Evolutionary conservation across 2,797 vertebrate genomes (phyloP).

Genomic region (Pangasius larnaudii): DNA sequence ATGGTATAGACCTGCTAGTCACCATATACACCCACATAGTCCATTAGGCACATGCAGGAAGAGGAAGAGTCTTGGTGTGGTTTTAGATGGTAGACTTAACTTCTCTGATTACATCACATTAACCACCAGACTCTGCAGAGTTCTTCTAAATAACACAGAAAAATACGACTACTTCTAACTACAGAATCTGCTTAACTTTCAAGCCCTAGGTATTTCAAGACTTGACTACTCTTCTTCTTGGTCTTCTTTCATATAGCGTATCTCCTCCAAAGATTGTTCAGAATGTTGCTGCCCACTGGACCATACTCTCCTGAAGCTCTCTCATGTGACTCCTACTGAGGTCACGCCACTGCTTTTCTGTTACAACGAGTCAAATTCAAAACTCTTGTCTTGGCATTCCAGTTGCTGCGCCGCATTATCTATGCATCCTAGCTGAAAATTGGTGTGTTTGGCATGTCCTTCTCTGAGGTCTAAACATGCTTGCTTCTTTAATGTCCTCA

Average conservation of each 20-base stretch:
- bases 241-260: not conserved
- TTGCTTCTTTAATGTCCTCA: not conserved
- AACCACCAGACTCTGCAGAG: not conserved
- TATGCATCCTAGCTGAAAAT: not conserved
- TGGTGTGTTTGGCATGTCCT: not conserved
- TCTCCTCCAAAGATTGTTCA: not conserved
- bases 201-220: not conserved
- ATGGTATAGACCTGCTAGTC: not conserved
- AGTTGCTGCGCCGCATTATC: not conserved
- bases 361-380: not conserved
- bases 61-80: not conserved
- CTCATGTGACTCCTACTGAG: not conserved
- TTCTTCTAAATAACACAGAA: not conserved
- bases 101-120: not conserved
- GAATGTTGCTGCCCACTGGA: not conserved
- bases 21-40: not conserved
- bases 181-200: not conserved
- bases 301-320: not conserved
- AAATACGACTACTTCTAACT: not conserved
- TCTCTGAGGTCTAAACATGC: not conserved
- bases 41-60: not conserved
- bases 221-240: not conserved
- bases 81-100: not conserved
- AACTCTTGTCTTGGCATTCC: not conserved
- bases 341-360: not conserved